Percentiles rank a stretch among this genome's conserved stretches.
phyloP scores from a whole-genome alignment of 2,797 vertebrate genomes.

The Chloroceryle inda region DNA sequence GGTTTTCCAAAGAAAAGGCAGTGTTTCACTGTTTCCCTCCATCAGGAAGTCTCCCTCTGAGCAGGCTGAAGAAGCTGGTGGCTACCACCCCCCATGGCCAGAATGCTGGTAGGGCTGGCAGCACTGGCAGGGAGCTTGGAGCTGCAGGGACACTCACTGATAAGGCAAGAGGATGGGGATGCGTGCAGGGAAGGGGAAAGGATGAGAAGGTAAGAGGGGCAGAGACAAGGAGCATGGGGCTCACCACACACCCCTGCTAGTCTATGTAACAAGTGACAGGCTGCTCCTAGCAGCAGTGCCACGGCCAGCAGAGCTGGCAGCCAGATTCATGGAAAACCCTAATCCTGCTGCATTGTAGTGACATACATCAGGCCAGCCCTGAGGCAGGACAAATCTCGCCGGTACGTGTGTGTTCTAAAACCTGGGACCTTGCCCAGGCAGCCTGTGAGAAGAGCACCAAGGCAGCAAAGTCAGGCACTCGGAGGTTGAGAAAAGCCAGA shows the following conservation, averaged over 20 bases:
- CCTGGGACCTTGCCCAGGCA: not conserved
- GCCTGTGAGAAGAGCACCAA: not conserved
- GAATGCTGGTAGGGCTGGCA: not conserved
- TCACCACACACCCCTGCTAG: accelerated
- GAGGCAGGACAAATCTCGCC: not conserved
- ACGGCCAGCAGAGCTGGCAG: not conserved
- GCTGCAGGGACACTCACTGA: not conserved
- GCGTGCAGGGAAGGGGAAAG: not conserved
- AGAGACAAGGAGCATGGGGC: not conserved
- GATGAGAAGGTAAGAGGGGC: not conserved
- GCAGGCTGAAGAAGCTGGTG: not conserved
- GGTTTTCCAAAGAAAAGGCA: not conserved
- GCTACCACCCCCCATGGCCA: accelerated
- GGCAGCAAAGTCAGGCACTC: not conserved
- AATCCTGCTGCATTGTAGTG: not conserved
- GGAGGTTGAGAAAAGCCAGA: not conserved
- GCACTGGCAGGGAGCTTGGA: not conserved
- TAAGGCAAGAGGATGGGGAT: not conserved
- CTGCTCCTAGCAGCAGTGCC: not conserved
- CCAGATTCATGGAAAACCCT: not conserved
- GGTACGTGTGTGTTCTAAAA: not conserved
- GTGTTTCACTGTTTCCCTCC: not conserved
- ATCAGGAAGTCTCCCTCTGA: not conserved
- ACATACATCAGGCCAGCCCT: accelerated
- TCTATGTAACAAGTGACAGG: not conserved